Conservation (phyloP, 2,888 invertebrate species). For the Latheticus oryzae region DNA sequence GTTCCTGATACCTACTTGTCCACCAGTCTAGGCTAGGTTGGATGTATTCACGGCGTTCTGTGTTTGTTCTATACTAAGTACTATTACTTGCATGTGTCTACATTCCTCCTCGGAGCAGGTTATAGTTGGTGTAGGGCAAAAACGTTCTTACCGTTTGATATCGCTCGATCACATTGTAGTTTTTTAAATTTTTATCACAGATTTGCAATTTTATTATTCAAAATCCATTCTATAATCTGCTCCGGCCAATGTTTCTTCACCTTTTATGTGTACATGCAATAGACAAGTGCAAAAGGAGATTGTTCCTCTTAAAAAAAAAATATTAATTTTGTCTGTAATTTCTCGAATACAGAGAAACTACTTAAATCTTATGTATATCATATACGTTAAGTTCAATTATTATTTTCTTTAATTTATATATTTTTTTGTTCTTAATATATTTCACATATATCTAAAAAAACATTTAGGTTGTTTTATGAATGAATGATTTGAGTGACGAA, state of each 20-base stretch:
- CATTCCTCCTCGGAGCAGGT: slow-evolving; percentile 61
- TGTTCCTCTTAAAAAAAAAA: slow-evolving; percentile 44
- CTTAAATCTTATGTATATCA: slow-evolving; percentile 39
- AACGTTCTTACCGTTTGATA: slow-evolving; percentile 50
- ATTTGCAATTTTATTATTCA: slow-evolving; percentile 48
- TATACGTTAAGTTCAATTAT: slow-evolving; percentile 37
- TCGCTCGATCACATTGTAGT: slow-evolving; percentile 53
- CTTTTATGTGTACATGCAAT: slow-evolving; percentile 59
- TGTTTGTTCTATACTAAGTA: slow-evolving; percentile 50
- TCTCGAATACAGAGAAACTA: slow-evolving; percentile 28
- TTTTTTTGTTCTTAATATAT: slow-evolving; percentile 43
- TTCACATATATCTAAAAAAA: slow-evolving; percentile 56
- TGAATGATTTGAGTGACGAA: slow-evolving; percentile 28
- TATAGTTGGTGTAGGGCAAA: slow-evolving; percentile 50
- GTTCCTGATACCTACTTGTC: slow-evolving; percentile 58
- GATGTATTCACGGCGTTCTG: slow-evolving; percentile 60
- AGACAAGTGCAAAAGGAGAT: slow-evolving; percentile 52
- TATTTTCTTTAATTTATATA: slow-evolving; percentile 40
- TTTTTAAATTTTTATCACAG: slow-evolving; percentile 55
- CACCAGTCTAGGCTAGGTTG: slow-evolving; percentile 64
- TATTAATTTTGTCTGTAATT: slow-evolving; percentile 44
- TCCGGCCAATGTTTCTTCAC: slow-evolving; percentile 56
- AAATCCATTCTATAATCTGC: slow-evolving; percentile 54
- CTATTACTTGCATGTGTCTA: slow-evolving; percentile 60
- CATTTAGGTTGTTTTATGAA: slow-evolving; percentile 43